Conservation (phyloP, 2,797 vertebrate genomes). For the Argya squamiceps region DNA sequence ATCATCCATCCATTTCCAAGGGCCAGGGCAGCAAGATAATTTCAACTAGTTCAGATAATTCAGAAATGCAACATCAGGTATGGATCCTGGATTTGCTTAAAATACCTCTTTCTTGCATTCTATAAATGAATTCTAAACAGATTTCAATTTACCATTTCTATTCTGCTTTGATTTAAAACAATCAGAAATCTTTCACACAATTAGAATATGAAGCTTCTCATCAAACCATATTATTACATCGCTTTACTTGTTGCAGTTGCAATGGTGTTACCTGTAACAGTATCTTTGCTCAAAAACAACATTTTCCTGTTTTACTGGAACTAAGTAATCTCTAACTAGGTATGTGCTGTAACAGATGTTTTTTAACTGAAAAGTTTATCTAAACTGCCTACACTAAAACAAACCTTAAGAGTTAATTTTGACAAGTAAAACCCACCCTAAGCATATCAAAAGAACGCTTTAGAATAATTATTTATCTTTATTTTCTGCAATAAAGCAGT, state of each 20-base stretch:
- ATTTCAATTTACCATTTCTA: background rate
- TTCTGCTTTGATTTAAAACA: background rate
- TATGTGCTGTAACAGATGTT: background rate
- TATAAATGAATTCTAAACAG: background rate
- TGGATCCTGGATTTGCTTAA: background rate
- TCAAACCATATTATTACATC: background rate
- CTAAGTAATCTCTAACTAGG: background rate
- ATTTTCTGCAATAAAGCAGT: background rate
- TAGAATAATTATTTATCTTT: background rate
- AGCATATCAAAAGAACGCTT: background rate
- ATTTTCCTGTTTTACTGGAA: background rate
- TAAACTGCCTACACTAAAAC: background rate
- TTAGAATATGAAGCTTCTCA: background rate
- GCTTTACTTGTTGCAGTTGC: background rate
- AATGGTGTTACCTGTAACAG: background rate
- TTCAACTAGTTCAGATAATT: background rate
- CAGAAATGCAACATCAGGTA: background rate
- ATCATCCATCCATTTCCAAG: background rate
- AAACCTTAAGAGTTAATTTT: background rate
- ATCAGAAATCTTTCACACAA: background rate
- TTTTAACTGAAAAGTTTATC: background rate
- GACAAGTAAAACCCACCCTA: background rate
- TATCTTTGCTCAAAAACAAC: background rate
- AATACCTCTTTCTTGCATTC: background rate
- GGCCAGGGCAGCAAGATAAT: background rate